Evolutionary conservation across 2,888 invertebrate species (phyloP), one percentile per base, ranked within the genome.

Genomic region (Plebejus argus): DNA sequence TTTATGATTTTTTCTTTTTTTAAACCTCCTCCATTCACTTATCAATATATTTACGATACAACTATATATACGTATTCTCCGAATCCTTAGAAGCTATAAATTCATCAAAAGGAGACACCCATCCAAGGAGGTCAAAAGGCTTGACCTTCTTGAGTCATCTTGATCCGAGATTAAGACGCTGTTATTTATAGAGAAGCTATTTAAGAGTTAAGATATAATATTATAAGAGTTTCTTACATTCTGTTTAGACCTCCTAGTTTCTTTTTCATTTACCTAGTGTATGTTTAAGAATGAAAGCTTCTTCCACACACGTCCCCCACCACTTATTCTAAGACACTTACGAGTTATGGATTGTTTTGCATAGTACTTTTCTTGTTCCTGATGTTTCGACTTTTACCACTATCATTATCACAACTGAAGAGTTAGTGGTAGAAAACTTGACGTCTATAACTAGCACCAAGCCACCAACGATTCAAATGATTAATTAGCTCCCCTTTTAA

Each of bases 81-180:
- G 5, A 53, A 53, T 53, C 53, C 53, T 53, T 53, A 53, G 53
- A 18, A 53, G 53, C 53, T 18, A 53, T 53, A 53, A 53, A 53
- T 53, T 53, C 4, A 53, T 5, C 18, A 53, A 53, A 53, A 53
- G 53, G 53, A 18, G 18, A 4, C 18, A 53, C 53, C 53, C 4
- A 53, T 8, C 8, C 61, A 61, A 23, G 23, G 23, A 61, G 23
- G 20, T 61, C 61, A 61, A 61, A 61, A 61, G 23, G 10, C 61
- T 61, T 61, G 23, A 61, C 61, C 20, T 23, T 61, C 61, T 61
- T 61, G 61, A 61, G 61, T 61, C 23, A 61, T 61, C 61, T 61
- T 12, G 61, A 20, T 61, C 12, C 23, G 20, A 61, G 61, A 61
- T 61, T 20, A 61, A 61, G 23, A 23, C 23, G 23, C 23, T 23